These are phyloP conservation scores for Pseudomugil tenellus DNA, from an alignment of 2,797 vertebrate genomes.

Conservation along the genomic window DNA sequence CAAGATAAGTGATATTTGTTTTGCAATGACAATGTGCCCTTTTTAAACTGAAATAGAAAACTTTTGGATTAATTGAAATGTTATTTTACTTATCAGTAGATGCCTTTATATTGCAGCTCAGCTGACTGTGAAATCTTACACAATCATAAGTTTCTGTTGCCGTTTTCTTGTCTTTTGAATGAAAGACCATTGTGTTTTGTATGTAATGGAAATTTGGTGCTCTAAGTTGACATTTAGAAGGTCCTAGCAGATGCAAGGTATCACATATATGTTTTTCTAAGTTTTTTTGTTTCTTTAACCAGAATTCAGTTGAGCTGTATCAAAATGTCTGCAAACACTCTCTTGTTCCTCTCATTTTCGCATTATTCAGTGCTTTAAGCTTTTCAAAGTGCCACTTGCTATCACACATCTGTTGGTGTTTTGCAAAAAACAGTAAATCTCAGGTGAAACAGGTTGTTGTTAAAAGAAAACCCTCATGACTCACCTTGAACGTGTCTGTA, in stretches of 20 bases:
- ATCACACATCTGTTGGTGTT: constrained; percentile 34
- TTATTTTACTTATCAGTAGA: constrained; percentile 17
- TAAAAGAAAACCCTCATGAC: constrained; percentile 39
- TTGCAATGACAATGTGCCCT: constrained; percentile 47
- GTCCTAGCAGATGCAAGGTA: not conserved
- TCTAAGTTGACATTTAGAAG: not conserved
- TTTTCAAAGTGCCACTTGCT: constrained; percentile 58
- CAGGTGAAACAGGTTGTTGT: constrained; percentile 72
- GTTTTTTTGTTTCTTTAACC: not conserved
- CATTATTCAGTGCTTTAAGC: constrained; percentile 47
- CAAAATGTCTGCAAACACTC: constrained; percentile 4
- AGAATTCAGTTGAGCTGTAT: constrained; percentile 1
- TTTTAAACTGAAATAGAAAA: constrained; percentile 30
- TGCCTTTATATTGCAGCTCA: constrained; percentile 41
- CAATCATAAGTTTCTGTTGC: constrained; percentile 3
- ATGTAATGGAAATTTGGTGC: not conserved
- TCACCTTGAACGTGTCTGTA: constrained; percentile 20
- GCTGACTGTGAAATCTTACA: constrained; percentile 4
- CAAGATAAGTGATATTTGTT: constrained; percentile 3
- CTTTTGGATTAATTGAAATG: constrained; percentile 7
- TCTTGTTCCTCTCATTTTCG: constrained; percentile 5
- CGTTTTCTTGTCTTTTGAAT: not conserved
- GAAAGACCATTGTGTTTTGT: constrained; percentile 9
- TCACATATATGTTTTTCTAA: not conserved
- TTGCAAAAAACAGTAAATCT: constrained; percentile 64